phyloP scores from a whole-genome alignment of 2,113 vertebrate genomes.

The Notiomystis cincta region DNA sequence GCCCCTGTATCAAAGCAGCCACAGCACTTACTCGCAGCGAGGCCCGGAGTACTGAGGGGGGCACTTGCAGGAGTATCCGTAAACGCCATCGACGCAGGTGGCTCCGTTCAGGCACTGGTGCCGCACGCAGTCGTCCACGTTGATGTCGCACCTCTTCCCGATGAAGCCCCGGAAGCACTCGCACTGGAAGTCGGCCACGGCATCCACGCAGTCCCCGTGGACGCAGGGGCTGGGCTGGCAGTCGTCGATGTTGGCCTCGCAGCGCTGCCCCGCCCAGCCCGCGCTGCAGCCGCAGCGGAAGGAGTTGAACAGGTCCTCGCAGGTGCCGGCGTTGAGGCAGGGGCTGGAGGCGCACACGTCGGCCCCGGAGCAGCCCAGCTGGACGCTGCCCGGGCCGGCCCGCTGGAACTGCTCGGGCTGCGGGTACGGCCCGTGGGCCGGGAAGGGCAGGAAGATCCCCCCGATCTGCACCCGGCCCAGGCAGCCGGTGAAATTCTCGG shows the following conservation, averaged over 20 bases:
- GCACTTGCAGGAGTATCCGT: conserved; percentile 79
- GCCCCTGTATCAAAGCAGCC: neutral
- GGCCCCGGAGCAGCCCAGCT: conserved; percentile 77
- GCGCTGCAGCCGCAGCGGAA: conserved; percentile 80
- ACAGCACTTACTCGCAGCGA: conserved; percentile 82
- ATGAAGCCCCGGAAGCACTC: conserved; percentile 81
- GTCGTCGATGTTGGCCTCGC: conserved; percentile 77
- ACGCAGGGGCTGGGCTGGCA: conserved; percentile 80
- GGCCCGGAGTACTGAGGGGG: conserved; percentile 71
- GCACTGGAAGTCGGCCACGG: conserved; percentile 81
- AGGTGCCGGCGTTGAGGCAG: conserved; percentile 81
- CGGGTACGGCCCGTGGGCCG: conserved; percentile 24
- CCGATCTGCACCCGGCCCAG: conserved; percentile 83
- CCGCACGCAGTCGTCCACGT: conserved; percentile 82
- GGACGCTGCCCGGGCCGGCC: neutral
- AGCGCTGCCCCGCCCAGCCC: conserved; percentile 83
- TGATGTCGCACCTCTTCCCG: conserved; percentile 80
- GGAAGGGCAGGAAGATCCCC: conserved; percentile 82
- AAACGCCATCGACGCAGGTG: conserved; percentile 67
- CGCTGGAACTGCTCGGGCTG: conserved; percentile 74
- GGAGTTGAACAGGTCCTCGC: conserved; percentile 84
- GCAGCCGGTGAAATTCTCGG: conserved; percentile 89
- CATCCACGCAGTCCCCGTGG: conserved; percentile 78
- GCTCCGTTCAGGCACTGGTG: conserved; percentile 80
- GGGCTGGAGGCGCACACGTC: conserved; percentile 79